Base-by-base conservation (phyloP, 2,888 invertebrate species). In the Parnassius smintheus region DNA sequence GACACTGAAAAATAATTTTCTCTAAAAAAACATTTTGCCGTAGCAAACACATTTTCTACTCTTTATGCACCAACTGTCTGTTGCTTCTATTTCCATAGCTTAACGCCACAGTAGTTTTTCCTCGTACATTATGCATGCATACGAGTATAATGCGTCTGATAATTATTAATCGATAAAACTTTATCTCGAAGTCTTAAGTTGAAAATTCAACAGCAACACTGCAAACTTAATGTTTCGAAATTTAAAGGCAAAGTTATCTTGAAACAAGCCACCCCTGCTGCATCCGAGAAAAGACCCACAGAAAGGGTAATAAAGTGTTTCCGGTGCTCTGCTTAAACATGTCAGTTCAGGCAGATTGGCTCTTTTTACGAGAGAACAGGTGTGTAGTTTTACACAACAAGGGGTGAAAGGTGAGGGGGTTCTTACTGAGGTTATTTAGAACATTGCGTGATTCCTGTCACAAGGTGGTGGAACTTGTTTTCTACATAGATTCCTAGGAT, bases 61-160 rank as follows among this genome's bases (percentile, higher is more conserved):
- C 48, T 48, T 35, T 35, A 56, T 35, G 48, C 56, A 48, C 9
- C 4, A 35, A 48, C 25, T 56, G 48, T 25, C 12, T 8, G 56
- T 11, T 7, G 9, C 42, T 44, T 42, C 42, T 54, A 54, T 44
- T 53, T 44, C 42, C 10, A 44, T 54, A 56, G n/a, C n/a, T 25
- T 35, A 45, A 56, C 48, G 46, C 35, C 10, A 35, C 48, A 48
- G 48, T 9, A 55, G 54, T 54, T 49, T 44, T 13, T 8, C 55
- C 25, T 46, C 7, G 46, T 10, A 25, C 45, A 56, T 56, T 46
- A 56, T 56, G 22, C 45, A 56, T 25, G 7, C 22, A 49, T 9
- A 18, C 18, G 18, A 18, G 18, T 18, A 45, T 25, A 56, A 46
- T 22, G 11, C 10, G 42, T 25, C 45, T 18, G 13, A 49, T 22